Base-by-base conservation (phyloP, 2,797 vertebrate genomes). In the Ctenopoma multispine region DNA sequence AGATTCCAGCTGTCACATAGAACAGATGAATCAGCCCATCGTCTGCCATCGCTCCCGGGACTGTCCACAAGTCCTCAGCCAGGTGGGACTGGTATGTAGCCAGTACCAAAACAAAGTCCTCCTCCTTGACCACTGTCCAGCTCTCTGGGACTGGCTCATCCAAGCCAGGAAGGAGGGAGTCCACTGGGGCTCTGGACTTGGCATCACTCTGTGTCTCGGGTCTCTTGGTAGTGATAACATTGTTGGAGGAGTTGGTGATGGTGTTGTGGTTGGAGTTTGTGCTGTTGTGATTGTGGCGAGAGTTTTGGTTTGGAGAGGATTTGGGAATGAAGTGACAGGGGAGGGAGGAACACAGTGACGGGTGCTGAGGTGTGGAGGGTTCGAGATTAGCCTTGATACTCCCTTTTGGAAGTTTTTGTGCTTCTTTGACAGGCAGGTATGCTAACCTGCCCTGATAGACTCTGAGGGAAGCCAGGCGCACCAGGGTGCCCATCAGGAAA, bases 81-180 rank as follows among this genome's bases (percentile, higher is more conserved):
- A 99, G 92, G 86, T 98, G 97, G 1, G 96, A 97, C 86, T 99
- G 97, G 83, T 95, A 95, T 69, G 97, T 94, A 1, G 93, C 95
- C 0, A 99, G 80, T 67, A 99, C 94, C 44, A 97, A 85, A 57
- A 98, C 93, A 0, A 99, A 99, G 75, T 97, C 95, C 87, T 95
- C 94, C 78, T 98, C 94, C 0, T 92, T 89, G 27, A 96, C 96
- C 47, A 94, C 88, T 0, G 95, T 97, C 97, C 97, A 99, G 85
- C 93, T 90, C 0, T 91, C 79, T 0, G 97, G 97, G 64, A 99
- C 93, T 0, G 96, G 96, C 86, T 96, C 94, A 58, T 92, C 92
- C 69, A 97, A 84, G 2, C 93, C 95, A 4, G 82, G 94, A 0
- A 99, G 92, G 48, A 96, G 89, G 11, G 93, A 74, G 77, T 97